Evolutionary conservation across 2,113 vertebrate genomes (phyloP).

Genomic region (Tetrax tetrax): DNA sequence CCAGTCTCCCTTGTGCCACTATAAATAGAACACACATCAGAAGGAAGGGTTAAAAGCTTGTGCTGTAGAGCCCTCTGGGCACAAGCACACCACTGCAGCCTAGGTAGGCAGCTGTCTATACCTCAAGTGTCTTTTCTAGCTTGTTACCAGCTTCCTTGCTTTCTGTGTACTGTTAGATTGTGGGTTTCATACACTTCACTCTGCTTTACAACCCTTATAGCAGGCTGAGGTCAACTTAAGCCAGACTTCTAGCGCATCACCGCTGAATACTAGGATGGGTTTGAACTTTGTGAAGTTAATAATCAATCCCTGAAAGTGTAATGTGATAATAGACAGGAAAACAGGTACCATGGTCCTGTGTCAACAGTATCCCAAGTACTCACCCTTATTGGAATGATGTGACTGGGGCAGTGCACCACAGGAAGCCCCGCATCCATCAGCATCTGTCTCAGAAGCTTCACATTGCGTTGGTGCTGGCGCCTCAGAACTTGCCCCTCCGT

Average conservation of each 20-base stretch:
- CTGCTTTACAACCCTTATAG: background rate
- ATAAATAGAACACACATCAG: rapidly evolving
- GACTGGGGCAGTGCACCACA: slow-evolving; percentile 94
- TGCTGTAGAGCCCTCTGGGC: background rate
- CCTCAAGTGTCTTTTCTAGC: background rate
- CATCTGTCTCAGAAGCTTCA: slow-evolving; percentile 95
- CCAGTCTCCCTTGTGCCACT: background rate
- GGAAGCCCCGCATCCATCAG: slow-evolving; percentile 95
- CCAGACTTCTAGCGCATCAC: background rate
- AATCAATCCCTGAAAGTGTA: rapidly evolving
- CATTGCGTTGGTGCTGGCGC: slow-evolving; percentile 93
- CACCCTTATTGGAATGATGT: slow-evolving; percentile 96
- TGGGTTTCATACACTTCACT: background rate
- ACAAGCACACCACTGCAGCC: background rate
- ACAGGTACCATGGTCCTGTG: rapidly evolving
- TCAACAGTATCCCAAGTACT: background rate
- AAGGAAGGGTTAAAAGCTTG: background rate
- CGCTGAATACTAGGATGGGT: rapidly evolving
- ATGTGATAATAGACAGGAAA: rapidly evolving
- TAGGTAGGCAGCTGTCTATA: background rate
- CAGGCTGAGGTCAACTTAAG: background rate
- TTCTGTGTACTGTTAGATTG: background rate
- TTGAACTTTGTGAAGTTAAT: background rate
- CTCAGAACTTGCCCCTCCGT: slow-evolving; percentile 85
- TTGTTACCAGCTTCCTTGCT: background rate